A percentile compares a stretch with the other conserved stretches of the same genome.
Evolutionary conservation across 2,797 vertebrate genomes (phyloP).

Genomic region (Sciurus vulgaris): DNA sequence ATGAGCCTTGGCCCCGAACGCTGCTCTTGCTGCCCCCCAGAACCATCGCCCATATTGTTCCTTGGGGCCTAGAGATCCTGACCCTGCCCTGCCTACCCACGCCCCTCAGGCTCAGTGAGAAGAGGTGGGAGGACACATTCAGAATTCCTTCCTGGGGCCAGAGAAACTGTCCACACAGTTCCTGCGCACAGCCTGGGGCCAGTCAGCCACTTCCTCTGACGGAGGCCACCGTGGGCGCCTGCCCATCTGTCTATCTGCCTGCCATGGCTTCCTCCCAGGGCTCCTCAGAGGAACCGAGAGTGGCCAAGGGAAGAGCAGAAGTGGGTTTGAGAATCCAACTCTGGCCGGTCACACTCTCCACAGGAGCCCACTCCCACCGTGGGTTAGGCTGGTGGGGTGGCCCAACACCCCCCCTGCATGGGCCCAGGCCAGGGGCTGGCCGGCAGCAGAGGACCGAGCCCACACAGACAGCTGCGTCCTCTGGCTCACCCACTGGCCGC

Average conservation of each 20-base stretch:
- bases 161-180: background rate
- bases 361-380: background rate
- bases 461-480: conserved; percentile 56
- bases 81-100: background rate
- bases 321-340: background rate
- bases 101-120: background rate
- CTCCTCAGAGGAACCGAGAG: background rate
- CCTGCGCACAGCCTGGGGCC: background rate
- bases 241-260: conserved; percentile 5
- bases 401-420: conserved; percentile 16
- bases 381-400: background rate
- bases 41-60: accelerated
- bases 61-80: background rate
- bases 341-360: accelerated
- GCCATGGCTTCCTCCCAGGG: background rate
- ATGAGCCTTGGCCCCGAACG: background rate
- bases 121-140: background rate
- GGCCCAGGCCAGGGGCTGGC: conserved; percentile 64
- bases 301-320: background rate
- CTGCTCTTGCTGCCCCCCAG: background rate
- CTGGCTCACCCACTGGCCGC: background rate
- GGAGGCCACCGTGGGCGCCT: background rate
- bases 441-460: conserved; percentile 41
- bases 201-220: conserved; percentile 14
- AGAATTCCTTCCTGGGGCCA: conserved; percentile 37